Evolutionary conservation across 2,888 invertebrate species (phyloP).

Genomic region (Drosophila anceps): DNA sequence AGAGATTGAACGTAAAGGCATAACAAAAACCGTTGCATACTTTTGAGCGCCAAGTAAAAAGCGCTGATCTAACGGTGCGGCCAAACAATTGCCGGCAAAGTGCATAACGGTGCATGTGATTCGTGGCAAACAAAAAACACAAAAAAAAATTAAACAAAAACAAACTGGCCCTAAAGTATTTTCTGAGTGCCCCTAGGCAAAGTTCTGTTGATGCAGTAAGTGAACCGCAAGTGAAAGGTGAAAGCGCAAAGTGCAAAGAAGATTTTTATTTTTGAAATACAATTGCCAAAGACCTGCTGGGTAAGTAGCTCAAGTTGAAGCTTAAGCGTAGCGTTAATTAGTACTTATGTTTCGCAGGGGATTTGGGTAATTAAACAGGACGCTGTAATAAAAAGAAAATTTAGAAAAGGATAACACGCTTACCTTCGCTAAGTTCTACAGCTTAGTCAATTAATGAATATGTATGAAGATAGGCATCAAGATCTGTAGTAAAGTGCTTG

Average conservation of each 20-base stretch:
- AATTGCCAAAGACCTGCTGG: slow-evolving; percentile 21
- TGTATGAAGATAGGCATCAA: background rate
- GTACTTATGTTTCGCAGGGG: slow-evolving; percentile 20
- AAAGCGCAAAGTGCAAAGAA: slow-evolving; percentile 17
- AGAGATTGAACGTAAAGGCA: slow-evolving; percentile 21
- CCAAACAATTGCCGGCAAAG: slow-evolving; percentile 44
- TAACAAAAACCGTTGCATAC: slow-evolving; percentile 31
- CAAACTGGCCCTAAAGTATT: slow-evolving; percentile 28
- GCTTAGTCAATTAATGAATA: slow-evolving; percentile 9
- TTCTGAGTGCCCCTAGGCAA: slow-evolving; percentile 3
- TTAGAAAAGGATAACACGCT: background rate
- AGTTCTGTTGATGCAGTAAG: slow-evolving; percentile 9
- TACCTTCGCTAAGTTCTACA: background rate
- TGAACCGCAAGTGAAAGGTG: slow-evolving; percentile 34
- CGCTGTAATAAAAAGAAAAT: slow-evolving; percentile 9
- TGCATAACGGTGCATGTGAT: slow-evolving; percentile 31
- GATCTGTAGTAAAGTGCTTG: background rate
- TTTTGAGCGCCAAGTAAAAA: slow-evolving; percentile 52
- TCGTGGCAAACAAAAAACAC: background rate
- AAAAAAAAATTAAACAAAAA: background rate
- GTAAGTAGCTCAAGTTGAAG: slow-evolving; percentile 44
- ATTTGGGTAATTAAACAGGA: slow-evolving; percentile 31
- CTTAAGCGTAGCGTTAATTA: slow-evolving; percentile 46
- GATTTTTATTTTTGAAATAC: slow-evolving; percentile 22
- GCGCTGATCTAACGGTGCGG: slow-evolving; percentile 19